Conservation (phyloP, 2,888 invertebrate genomes). For the Synanthedon tipuliformis region DNA sequence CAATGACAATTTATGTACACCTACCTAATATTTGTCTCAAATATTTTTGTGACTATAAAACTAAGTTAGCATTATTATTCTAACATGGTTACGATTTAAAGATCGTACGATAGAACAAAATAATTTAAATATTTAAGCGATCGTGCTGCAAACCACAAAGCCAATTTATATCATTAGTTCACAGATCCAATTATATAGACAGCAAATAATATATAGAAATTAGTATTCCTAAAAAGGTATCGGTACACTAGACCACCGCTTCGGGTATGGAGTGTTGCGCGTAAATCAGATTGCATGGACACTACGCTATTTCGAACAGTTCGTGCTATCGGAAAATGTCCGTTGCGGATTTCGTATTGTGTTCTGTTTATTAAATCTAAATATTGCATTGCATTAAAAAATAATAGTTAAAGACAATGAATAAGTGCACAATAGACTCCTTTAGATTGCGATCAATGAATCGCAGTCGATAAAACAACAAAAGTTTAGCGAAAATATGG, state of each 20-base stretch:
- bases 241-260: constrained; percentile 20
- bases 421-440: neutral
- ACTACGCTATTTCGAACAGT: constrained; percentile 48
- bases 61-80: too few relatives aligned
- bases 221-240: constrained; percentile 56
- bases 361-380: neutral
- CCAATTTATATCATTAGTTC: neutral
- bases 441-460: too few relatives aligned
- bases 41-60: too few relatives aligned
- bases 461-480: too few relatives aligned
- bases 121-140: too few relatives aligned
- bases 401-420: neutral
- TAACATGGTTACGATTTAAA: too few relatives aligned
- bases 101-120: too few relatives aligned
- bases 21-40: too few relatives aligned
- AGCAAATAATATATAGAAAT: constrained; percentile 22
- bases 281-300: constrained; percentile 61
- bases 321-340: constrained; percentile 24
- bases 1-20: too few relatives aligned
- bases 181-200: neutral
- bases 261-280: constrained; percentile 36
- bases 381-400: neutral
- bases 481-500: too few relatives aligned
- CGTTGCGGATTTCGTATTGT: constrained; percentile 10
- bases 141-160: too few relatives aligned